Evolutionary conservation across 2,113 vertebrate species (phyloP), one percentile per base, ranked within the genome.

Genomic region (Semnornis frantzii): DNA sequence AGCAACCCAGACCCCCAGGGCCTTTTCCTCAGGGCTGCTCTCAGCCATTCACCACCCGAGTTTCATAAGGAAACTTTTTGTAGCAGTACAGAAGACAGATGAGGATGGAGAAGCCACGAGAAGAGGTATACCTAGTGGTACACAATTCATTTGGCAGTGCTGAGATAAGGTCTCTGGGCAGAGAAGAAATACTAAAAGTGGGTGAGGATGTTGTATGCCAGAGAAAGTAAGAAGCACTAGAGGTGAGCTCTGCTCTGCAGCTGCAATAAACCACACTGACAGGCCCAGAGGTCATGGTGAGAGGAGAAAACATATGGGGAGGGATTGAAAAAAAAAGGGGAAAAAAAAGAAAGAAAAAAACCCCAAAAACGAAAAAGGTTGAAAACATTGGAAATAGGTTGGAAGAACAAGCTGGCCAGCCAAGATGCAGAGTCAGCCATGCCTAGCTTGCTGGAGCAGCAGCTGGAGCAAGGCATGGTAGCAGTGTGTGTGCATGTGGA

Each of bases 401-500:
- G 37, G 25, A 91, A 28, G 42, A 81, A 73, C 12, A 11, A 25
- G 16, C 25, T 64, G 31, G 17, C 69, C 31, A 89, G 42, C 28
- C 28, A 63, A 71, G 76, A 48, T 58, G 25, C 57, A 74, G 28
- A 44, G 4, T 25, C 62, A 73, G 60, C 59, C 42, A 14, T 0
- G 0, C 20, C 46, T 50, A 8, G 18, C 44, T 21, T 86, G 57
- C 55, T 0, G 0, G 28, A 92, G 84, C 33, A 60, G 66, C 46
- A 50, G 66, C 66, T 1, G 2, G 86, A 82, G 68, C 39, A 69
- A 52, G 64, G 66, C 48, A 48, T 0, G 0, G 42, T 28, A 85
- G n/a, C 1, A 1, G 39, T 13, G 30, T 12, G 52, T 1, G 3
- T 75, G 69, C 31, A 91, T 1, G 0, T 25, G 37, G 39, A 75